Percentiles rank a stretch among this genome's conserved stretches.
phyloP scores from a whole-genome alignment of 2,797 vertebrate genomes.

The Lepilemur septentrionalis region DNA sequence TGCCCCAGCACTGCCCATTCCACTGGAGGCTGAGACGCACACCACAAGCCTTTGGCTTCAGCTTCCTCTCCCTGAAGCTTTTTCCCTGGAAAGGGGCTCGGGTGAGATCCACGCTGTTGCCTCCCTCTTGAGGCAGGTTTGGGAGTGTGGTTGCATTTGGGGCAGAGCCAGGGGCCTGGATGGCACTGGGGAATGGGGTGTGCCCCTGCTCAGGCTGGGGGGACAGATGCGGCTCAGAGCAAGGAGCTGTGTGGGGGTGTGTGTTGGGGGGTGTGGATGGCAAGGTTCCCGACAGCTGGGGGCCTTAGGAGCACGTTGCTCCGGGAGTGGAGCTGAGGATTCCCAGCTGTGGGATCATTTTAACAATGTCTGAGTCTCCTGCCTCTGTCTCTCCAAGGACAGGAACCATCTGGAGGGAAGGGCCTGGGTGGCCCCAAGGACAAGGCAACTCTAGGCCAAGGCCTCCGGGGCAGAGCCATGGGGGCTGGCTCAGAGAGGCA shows the following conservation, averaged over 20 bases:
- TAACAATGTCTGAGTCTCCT: constrained; percentile 9
- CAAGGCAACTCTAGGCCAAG: constrained; percentile 49
- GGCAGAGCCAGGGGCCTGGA: not conserved
- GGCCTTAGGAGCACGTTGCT: not conserved
- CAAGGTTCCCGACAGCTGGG: constrained; percentile 24
- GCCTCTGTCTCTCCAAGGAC: constrained; percentile 38
- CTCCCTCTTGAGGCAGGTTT: not conserved
- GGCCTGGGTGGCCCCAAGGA: constrained; percentile 59
- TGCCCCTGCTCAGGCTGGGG: not conserved
- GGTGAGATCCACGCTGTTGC: not conserved
- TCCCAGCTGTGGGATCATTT: constrained; percentile 60
- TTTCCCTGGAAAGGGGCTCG: not conserved
- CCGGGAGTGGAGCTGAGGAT: constrained; percentile 48
- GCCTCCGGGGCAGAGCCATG: not conserved
- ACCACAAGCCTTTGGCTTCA: not conserved
- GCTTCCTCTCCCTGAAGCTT: not conserved
- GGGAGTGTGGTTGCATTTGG: not conserved
- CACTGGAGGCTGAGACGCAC: not conserved
- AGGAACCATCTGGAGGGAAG: constrained; percentile 69
- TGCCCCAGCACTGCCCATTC: too few relatives aligned
- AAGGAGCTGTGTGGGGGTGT: not conserved
- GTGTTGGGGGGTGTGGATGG: not conserved
- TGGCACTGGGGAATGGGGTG: not conserved
- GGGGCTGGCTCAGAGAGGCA: not conserved
- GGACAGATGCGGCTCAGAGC: not conserved